These are phyloP conservation scores for Plotosus lineatus DNA, from an alignment of 2,113 vertebrate species.

Conservation along the genomic window DNA sequence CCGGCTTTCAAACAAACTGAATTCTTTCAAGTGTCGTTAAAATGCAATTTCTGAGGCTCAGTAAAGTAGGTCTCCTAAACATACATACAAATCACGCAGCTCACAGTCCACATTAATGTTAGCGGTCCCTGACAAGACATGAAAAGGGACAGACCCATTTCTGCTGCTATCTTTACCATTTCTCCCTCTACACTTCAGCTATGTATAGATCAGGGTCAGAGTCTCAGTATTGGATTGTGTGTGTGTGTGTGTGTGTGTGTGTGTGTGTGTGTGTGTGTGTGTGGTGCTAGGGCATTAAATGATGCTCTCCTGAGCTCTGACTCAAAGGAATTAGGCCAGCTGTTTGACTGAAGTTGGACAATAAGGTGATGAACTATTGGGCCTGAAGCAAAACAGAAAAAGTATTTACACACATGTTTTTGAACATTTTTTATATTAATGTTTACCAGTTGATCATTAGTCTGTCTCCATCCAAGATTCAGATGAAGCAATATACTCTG, in stretches of 20 bases:
- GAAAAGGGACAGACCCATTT: constrained; percentile 70
- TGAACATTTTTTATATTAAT: background rate
- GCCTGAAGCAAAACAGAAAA: constrained; percentile 16
- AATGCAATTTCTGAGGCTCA: background rate
- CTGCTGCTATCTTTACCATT: constrained; percentile 66
- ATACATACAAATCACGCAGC: background rate
- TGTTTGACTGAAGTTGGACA: constrained; percentile 29
- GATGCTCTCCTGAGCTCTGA: constrained; percentile 39
- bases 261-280: constrained; percentile 26
- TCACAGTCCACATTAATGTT: constrained; percentile 22
- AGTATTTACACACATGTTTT: background rate
- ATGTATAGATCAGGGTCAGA: constrained; percentile 62
- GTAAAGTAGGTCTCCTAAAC: constrained; percentile 9
- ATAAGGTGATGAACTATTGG: background rate
- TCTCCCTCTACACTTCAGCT: constrained; percentile 60
- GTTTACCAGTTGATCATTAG: background rate
- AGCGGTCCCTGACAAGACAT: constrained; percentile 45
- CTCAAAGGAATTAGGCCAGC: constrained; percentile 34
- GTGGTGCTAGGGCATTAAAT: background rate
- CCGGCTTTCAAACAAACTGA: background rate
- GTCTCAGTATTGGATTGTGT: constrained; percentile 29
- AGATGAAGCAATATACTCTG: background rate
- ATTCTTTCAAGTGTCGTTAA: background rate
- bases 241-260: constrained; percentile 36
- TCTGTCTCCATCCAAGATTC: background rate